Evolutionary conservation across 23 tunicate species (phyloP), one percentile per base, ranked within the genome.

Genomic region (Styela clava): DNA sequence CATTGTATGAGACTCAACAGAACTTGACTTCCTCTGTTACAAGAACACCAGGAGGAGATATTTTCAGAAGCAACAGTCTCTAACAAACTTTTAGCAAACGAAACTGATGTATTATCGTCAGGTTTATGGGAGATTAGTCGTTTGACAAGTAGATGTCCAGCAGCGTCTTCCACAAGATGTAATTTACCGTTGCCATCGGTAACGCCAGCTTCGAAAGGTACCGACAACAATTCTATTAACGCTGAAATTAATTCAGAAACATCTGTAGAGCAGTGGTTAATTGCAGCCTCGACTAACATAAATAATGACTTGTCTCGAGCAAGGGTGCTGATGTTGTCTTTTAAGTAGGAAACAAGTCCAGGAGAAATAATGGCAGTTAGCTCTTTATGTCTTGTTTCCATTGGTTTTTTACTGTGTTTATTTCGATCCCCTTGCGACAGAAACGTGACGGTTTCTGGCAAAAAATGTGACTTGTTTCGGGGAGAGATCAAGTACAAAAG

Each of bases 21-120:
- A 24, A 92, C 74, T 64, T 83, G 91, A 31, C 89, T 72, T 33
- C 97, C 97, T 22, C 97, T 76, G 68, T 92, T 92, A 65, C 97
- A 92, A 74, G 86, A 79, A 2, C 82, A 5, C 97, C 97, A 92
- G 1, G 85, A 52, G 31, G 82, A 72, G 31, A 92, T 26, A 7
- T 33, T 67, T 33, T 36, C 69, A 2, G 69, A 65, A 35, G 78
- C 78, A 51, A 92, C 81, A 7, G 63, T 64, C 18, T 86, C 81
- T 71, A 92, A 28, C 22, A 92, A 69, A 23, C 22, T 9, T 3
- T 73, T 64, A 0, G 89, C 79, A 73, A 85, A 89, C 16, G 18
- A 74, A 3, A 69, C 28, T 2, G 73, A 44, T 5, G 7, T 35
- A 7, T 26, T 64, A 7, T 37, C 18, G 62, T 69, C 65, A 0